Conservation (phyloP, 2,113 vertebrate species). For the Pheucticus melanocephalus region DNA sequence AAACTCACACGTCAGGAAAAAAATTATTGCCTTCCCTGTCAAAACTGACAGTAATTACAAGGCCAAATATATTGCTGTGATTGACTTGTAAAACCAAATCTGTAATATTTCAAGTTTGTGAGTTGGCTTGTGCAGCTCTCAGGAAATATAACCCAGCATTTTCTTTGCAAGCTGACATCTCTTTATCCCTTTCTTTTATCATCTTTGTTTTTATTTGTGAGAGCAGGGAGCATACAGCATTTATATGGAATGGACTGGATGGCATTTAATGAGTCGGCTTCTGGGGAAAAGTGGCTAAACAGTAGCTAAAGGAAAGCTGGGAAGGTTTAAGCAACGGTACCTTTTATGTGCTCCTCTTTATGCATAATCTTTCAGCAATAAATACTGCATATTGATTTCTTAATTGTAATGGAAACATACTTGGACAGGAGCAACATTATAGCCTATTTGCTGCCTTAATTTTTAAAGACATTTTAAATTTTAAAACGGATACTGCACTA, state of each 20-base stretch:
- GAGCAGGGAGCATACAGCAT: background rate
- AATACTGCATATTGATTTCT: constrained; percentile 74
- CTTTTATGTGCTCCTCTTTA: constrained; percentile 29
- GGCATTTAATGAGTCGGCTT: background rate
- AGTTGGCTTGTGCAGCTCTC: background rate
- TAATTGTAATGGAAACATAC: constrained; percentile 69
- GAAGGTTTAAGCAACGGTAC: background rate
- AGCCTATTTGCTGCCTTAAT: constrained; percentile 69
- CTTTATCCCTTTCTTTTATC: constrained; percentile 39
- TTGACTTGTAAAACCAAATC: constrained; percentile 55
- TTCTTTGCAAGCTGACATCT: constrained; percentile 13
- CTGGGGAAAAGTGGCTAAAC: constrained; percentile 16
- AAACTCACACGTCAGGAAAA: constrained; percentile 20
- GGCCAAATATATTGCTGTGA: constrained; percentile 51
- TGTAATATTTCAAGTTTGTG: constrained; percentile 51
- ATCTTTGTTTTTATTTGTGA: constrained; percentile 35
- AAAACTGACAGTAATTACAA: constrained; percentile 55
- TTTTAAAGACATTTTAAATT: constrained; percentile 74
- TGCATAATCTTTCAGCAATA: constrained; percentile 52
- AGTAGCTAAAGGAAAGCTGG: background rate
- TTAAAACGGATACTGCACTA: constrained; percentile 51
- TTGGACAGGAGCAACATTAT: constrained; percentile 32
- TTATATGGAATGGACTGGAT: background rate
- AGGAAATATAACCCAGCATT: constrained; percentile 9
- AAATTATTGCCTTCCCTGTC: constrained; percentile 36